Conservation (phyloP, 1,140 invertebrate genomes). For the Stenopsyche tienmushanensis region DNA sequence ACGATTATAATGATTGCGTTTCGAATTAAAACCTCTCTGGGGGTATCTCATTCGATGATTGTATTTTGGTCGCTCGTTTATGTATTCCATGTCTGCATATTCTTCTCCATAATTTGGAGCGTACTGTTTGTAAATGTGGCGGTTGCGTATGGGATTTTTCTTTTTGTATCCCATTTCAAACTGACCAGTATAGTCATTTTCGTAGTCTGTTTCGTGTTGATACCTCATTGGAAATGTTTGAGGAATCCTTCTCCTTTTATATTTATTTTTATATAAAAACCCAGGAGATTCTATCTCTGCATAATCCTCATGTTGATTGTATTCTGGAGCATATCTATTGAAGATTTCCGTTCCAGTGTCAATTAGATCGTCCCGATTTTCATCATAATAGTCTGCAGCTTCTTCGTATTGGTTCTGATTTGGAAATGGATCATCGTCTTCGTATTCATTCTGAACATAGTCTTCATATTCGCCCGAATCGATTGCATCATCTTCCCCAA, state of each 20-base stretch:
- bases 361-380: not conserved
- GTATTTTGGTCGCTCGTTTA: not conserved
- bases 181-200: not conserved
- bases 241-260: not conserved
- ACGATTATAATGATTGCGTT: too few species aligned
- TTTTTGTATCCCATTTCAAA: not conserved
- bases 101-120: conserved; percentile 7
- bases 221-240: too few species aligned
- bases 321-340: conserved; percentile 31
- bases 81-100: conserved; percentile 1
- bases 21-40: too few species aligned
- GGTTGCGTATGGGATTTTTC: not conserved
- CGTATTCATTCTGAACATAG: not conserved
- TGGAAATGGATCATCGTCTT: not conserved
- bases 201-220: not conserved
- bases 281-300: not conserved
- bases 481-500: not conserved
- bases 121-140: not conserved
- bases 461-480: conserved; percentile 10
- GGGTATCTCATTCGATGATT: not conserved
- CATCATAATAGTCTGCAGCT: conserved; percentile 8
- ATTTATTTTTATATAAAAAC: not conserved
- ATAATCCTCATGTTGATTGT: conserved; percentile 30
- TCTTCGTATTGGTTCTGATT: conserved; percentile 16
- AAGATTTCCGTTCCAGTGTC: not conserved